Evolutionary conservation across 2,797 vertebrate species (phyloP).

Genomic region (Leptodactylus fallax): DNA sequence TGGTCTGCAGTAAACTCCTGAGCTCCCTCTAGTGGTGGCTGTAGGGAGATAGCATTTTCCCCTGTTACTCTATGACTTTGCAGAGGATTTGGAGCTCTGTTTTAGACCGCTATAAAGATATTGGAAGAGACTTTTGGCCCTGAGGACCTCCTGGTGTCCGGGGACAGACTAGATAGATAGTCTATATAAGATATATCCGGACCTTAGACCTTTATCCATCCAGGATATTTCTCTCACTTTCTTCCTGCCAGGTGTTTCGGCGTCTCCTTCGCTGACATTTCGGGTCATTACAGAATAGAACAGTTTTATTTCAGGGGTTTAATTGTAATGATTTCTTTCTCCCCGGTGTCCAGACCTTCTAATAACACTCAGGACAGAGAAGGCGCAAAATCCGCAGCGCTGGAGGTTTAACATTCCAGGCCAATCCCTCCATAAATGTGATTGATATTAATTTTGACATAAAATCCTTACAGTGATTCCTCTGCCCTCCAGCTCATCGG

Average conservation of each 20-base stretch:
- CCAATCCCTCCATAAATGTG: constrained; percentile 41
- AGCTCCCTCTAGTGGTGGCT: too few relatives aligned
- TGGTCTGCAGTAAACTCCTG: too few relatives aligned
- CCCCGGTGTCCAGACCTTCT: not conserved
- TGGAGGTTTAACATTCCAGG: constrained; percentile 43
- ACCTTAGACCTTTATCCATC: too few relatives aligned
- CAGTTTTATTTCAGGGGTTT: constrained; percentile 20
- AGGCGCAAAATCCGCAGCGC: not conserved
- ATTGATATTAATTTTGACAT: constrained; percentile 62
- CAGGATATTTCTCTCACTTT: too few relatives aligned
- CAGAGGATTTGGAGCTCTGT: too few relatives aligned
- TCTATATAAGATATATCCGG: too few relatives aligned
- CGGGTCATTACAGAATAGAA: constrained; percentile 7
- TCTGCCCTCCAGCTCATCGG: constrained; percentile 1
- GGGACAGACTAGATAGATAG: too few relatives aligned
- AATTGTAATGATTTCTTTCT: constrained; percentile 34
- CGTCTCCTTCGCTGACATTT: not conserved
- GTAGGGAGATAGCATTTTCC: too few relatives aligned
- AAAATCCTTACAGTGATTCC: constrained; percentile 58
- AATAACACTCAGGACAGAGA: constrained; percentile 27
- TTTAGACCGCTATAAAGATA: too few relatives aligned
- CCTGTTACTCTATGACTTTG: too few relatives aligned
- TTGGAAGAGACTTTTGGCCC: too few relatives aligned
- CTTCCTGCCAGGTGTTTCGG: not conserved
- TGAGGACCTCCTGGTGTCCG: too few relatives aligned